Conservation (phyloP, 2,797 vertebrate species). For the Alosa sapidissima region DNA sequence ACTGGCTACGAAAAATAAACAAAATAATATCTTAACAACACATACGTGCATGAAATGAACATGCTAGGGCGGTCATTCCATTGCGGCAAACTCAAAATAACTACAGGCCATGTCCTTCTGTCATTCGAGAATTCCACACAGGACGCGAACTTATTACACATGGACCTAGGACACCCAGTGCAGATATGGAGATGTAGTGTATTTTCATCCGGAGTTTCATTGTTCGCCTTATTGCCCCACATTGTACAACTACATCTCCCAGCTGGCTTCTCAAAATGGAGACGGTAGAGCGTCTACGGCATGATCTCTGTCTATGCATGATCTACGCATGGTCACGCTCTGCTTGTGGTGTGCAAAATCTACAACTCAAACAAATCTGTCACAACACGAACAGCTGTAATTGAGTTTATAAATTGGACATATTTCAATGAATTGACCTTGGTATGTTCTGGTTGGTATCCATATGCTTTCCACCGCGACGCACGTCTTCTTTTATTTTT, state of each 20-base stretch:
- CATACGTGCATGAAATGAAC: not conserved
- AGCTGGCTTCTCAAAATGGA: not conserved
- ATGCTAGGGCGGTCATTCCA: not conserved
- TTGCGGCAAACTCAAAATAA: not conserved
- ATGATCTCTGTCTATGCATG: not conserved
- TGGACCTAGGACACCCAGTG: not conserved
- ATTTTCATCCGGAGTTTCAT: not conserved
- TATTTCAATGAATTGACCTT: not conserved
- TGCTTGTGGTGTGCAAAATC: not conserved
- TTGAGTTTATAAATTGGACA: not conserved
- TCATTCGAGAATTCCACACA: slow-evolving; percentile 40
- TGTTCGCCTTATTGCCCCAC: no score
- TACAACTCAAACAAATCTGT: not conserved
- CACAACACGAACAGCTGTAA: no score
- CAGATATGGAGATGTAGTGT: slow-evolving; percentile 48
- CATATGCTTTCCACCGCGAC: no score
- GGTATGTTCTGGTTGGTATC: no score
- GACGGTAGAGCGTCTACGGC: not conserved
- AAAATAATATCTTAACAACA: not conserved
- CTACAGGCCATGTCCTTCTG: slow-evolving; percentile 43
- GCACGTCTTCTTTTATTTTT: no score
- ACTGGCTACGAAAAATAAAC: not conserved
- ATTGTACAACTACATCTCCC: slow-evolving; percentile 45
- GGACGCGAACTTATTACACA: slow-evolving; percentile 30
- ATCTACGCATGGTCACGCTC: not conserved